These are phyloP conservation scores for Oryzias woworae DNA, from an alignment of 2,113 vertebrate species.

Conservation along the genomic window DNA sequence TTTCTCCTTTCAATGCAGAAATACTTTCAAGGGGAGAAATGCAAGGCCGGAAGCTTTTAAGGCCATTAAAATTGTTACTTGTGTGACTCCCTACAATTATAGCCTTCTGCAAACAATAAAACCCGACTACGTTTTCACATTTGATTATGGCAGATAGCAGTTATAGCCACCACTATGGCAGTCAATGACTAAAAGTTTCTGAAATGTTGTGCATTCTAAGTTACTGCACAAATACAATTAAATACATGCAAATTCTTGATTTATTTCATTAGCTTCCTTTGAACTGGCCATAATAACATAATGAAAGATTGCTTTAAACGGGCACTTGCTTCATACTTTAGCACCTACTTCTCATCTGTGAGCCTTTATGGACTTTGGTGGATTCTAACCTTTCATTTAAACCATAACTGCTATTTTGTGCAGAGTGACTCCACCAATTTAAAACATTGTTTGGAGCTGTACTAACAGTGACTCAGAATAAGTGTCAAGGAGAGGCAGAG, in stretches of 20 bases:
- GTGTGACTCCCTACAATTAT: no score
- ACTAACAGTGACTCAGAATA: no score
- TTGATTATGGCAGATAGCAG: neutral
- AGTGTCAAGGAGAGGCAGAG: no score
- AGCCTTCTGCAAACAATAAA: neutral
- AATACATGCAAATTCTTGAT: conserved; percentile 2
- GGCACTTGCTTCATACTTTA: conserved; percentile 8
- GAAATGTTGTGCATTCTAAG: neutral
- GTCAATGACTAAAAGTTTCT: neutral
- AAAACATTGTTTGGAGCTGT: neutral
- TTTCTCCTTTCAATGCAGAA: conserved; percentile 5
- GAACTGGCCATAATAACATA: conserved; percentile 26
- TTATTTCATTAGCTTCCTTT: conserved; percentile 3
- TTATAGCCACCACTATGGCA: neutral
- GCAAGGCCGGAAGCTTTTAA: neutral
- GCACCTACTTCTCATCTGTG: neutral
- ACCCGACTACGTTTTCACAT: neutral
- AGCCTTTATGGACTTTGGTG: conserved; percentile 7
- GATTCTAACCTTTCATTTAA: conserved; percentile 13
- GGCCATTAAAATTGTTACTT: neutral
- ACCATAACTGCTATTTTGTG: conserved; percentile 11
- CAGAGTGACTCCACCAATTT: neutral
- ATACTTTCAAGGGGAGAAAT: neutral
- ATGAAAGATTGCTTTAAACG: conserved; percentile 23
- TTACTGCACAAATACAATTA: neutral